These are phyloP conservation scores for Calameuta filiformis DNA, from an alignment of 2,888 invertebrate genomes.

Conservation along the genomic window DNA sequence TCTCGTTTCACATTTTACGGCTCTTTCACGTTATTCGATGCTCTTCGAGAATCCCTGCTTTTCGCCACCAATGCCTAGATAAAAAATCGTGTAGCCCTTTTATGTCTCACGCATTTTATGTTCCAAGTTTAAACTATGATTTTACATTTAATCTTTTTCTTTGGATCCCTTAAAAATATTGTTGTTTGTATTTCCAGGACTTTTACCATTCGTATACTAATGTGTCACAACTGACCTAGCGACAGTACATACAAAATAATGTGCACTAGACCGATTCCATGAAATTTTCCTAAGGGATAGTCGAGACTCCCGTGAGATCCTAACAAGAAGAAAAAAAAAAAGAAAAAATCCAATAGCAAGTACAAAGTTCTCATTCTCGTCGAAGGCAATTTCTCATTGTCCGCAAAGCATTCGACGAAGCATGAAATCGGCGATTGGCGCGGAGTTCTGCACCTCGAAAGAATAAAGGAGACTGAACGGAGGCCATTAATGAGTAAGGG, in stretches of 20 bases:
- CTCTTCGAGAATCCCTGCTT: not conserved
- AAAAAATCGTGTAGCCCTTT: not conserved
- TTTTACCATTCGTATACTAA: too few relatives aligned
- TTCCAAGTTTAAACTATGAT: too few relatives aligned
- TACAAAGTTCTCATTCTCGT: not conserved
- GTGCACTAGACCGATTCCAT: not conserved
- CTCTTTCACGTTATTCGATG: not conserved
- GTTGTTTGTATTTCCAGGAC: too few relatives aligned
- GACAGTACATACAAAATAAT: not conserved
- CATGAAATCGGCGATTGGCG: not conserved
- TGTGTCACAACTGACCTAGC: not conserved
- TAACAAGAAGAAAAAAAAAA: not conserved
- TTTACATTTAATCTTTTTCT: too few relatives aligned
- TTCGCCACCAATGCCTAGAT: not conserved
- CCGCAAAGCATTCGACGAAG: not conserved
- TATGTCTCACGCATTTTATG: too few relatives aligned
- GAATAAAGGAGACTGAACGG: not conserved
- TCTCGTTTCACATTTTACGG: not conserved
- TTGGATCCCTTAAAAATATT: too few relatives aligned
- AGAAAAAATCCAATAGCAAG: not conserved
- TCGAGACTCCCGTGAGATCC: not conserved
- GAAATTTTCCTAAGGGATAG: not conserved
- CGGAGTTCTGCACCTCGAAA: not conserved
- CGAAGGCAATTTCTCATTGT: not conserved
- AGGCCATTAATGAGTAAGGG: not conserved